phyloP scores from a whole-genome alignment of 2,888 invertebrate genomes.

The Xestia sexstrigata region DNA sequence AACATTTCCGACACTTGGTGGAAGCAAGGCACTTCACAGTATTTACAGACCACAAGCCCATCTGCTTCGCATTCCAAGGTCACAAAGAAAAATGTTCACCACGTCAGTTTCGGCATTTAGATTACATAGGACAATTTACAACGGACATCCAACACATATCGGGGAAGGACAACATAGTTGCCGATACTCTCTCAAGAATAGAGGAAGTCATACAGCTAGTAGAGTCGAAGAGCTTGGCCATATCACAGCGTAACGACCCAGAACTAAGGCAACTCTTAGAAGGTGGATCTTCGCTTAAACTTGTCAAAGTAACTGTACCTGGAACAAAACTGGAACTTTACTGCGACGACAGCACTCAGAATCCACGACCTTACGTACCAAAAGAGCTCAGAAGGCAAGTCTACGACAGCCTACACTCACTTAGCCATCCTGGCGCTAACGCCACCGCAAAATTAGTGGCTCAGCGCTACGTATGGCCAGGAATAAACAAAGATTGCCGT shows the following conservation, averaged over 20 bases:
- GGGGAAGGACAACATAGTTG: slow-evolving; percentile 63
- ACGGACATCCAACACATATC: slow-evolving; percentile 56
- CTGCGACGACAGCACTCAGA: too few relatives aligned
- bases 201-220: slow-evolving; percentile 34
- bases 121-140: slow-evolving; percentile 61
- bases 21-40: too few relatives aligned
- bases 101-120: slow-evolving; percentile 59
- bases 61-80: slow-evolving; percentile 73
- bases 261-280: too few relatives aligned
- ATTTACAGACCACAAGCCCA: too few relatives aligned
- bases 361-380: slow-evolving; percentile 62
- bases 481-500: slow-evolving; percentile 69
- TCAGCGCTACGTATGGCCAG: slow-evolving; percentile 75
- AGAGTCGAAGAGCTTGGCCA: not conserved
- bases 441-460: slow-evolving; percentile 29
- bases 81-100: slow-evolving; percentile 64
- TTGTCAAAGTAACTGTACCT: too few relatives aligned
- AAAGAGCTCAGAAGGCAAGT: slow-evolving; percentile 41
- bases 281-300: too few relatives aligned
- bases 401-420: slow-evolving; percentile 62
- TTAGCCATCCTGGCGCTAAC: slow-evolving; percentile 63
- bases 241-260: slow-evolving; percentile 8
- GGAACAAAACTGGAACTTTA: too few relatives aligned
- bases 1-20: too few relatives aligned
- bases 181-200: slow-evolving; percentile 68